A percentile compares a stretch with the other conserved stretches of the same genome.
phyloP scores from a whole-genome alignment of 2,888 invertebrate genomes.

The Ormyrus pomaceus region DNA sequence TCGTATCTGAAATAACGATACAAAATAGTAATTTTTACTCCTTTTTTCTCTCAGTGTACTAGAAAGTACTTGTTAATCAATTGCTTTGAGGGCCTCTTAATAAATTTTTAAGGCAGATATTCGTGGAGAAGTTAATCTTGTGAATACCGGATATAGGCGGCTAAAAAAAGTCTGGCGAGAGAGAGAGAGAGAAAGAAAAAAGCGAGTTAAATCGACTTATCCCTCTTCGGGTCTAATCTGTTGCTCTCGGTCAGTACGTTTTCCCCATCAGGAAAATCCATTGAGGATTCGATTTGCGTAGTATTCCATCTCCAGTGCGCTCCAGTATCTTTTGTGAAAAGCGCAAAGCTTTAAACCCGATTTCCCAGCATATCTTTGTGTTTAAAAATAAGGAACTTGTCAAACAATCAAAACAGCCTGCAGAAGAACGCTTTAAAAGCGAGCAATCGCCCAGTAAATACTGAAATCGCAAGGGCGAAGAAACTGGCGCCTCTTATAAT shows the following conservation, averaged over 20 bases:
- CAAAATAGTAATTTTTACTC: too few relatives aligned
- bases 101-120: conserved; percentile 13
- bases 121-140: conserved; percentile 56
- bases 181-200: conserved; percentile 21
- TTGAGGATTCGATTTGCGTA: conserved; percentile 37
- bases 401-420: too few relatives aligned
- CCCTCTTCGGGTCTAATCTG: conserved; percentile 59
- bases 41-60: too few relatives aligned
- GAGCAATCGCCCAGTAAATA: too few relatives aligned
- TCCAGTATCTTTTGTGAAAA: conserved; percentile 15
- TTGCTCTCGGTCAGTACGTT: conserved; percentile 58
- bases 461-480: too few relatives aligned
- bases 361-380: conserved; percentile 10
- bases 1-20: too few relatives aligned
- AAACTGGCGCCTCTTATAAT: too few relatives aligned
- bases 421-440: too few relatives aligned
- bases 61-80: too few relatives aligned
- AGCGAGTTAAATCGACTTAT: conserved; percentile 60
- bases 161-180: too few relatives aligned
- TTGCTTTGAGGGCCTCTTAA: too few relatives aligned
- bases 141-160: conserved; percentile 55
- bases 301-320: background rate
- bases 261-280: conserved; percentile 48
- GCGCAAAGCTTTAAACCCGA: conserved; percentile 30
- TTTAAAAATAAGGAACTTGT: too few relatives aligned